These are phyloP conservation scores for Drosophila paranaensis DNA, from an alignment of 2,888 invertebrate genomes.

Conservation along the genomic window DNA sequence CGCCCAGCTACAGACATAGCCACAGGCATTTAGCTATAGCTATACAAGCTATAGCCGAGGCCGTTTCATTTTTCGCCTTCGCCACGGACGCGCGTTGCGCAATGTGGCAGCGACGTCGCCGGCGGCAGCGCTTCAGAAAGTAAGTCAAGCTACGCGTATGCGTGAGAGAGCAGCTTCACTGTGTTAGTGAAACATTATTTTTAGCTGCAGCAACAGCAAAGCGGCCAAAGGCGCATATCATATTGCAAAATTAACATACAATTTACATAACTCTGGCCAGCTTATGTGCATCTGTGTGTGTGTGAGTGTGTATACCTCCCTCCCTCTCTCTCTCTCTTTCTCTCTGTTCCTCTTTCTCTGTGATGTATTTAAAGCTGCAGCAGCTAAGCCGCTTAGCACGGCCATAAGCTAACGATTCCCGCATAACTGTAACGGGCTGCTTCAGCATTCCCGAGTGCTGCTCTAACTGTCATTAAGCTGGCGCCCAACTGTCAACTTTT, in stretches of 20 bases:
- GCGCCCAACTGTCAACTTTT: conserved; percentile 73
- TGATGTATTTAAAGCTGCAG: conserved; percentile 5
- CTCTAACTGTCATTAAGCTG: conserved; percentile 53
- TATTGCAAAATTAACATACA: conserved; percentile 23
- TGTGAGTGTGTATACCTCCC: not conserved
- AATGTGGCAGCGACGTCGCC: conserved; percentile 66
- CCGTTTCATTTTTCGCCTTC: conserved; percentile 40
- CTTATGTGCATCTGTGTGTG: not conserved
- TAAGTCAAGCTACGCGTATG: conserved; percentile 67
- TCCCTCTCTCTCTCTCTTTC: not conserved
- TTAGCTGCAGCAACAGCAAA: conserved; percentile 16
- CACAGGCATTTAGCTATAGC: conserved; percentile 19
- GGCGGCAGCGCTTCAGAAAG: conserved; percentile 58
- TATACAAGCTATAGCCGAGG: conserved; percentile 35
- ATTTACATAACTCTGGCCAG: conserved; percentile 9
- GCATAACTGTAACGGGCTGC: conserved; percentile 9
- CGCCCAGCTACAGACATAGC: conserved; percentile 24
- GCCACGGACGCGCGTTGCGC: conserved; percentile 68
- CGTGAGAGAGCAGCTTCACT: conserved; percentile 44
- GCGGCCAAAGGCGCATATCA: conserved; percentile 17
- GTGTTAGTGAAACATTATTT: conserved; percentile 31
- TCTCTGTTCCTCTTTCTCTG: not conserved
- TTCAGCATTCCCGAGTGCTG: conserved; percentile 22
- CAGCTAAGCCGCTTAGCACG: conserved; percentile 23
- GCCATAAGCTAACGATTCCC: conserved; percentile 7